Evolutionary conservation across 1,140 invertebrate genomes (phyloP).

Genomic region (Temnothorax curvispinosus): DNA sequence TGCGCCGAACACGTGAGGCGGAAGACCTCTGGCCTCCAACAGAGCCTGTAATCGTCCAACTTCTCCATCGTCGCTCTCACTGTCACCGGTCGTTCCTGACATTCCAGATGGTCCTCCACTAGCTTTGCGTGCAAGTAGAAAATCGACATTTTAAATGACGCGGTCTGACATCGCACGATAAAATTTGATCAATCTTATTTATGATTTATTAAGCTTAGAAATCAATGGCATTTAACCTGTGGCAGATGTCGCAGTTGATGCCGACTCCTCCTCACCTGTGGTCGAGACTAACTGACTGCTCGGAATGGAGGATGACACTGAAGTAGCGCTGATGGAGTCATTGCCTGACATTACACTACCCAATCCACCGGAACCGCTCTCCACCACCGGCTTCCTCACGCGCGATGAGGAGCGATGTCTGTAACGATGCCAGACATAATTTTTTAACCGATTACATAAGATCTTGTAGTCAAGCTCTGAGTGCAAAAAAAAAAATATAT

Average conservation of each 20-base stretch:
- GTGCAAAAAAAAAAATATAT: not conserved
- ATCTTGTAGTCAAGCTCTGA: not conserved
- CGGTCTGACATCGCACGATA: not conserved
- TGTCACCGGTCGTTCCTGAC: slow-evolving; percentile 83
- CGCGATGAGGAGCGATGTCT: slow-evolving; percentile 88
- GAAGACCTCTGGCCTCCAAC: slow-evolving; percentile 96
- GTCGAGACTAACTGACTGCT: slow-evolving; percentile 77
- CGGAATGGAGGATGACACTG: slow-evolving; percentile 78
- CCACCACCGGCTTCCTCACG: slow-evolving; percentile 85
- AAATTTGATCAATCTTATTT: not conserved
- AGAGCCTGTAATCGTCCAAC: slow-evolving; percentile 95
- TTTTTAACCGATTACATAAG: not conserved
- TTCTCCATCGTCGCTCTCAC: slow-evolving; percentile 93
- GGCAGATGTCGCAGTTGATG: slow-evolving; percentile 79
- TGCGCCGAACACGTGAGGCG: slow-evolving; percentile 97
- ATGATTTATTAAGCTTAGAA: slow-evolving; percentile 1
- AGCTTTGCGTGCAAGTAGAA: slow-evolving; percentile 59
- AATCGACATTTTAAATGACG: slow-evolving; percentile 12
- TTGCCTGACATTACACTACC: slow-evolving; percentile 81
- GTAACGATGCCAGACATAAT: slow-evolving; percentile 30
- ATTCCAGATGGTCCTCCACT: slow-evolving; percentile 84
- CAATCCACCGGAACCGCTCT: slow-evolving; percentile 78
- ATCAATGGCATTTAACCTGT: slow-evolving; percentile 70
- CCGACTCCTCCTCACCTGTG: slow-evolving; percentile 80
- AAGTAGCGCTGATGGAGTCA: slow-evolving; percentile 80